Evolutionary conservation across 2,888 invertebrate species (phyloP), one percentile per base, ranked within the genome.

Genomic region (Drepana falcataria): DNA sequence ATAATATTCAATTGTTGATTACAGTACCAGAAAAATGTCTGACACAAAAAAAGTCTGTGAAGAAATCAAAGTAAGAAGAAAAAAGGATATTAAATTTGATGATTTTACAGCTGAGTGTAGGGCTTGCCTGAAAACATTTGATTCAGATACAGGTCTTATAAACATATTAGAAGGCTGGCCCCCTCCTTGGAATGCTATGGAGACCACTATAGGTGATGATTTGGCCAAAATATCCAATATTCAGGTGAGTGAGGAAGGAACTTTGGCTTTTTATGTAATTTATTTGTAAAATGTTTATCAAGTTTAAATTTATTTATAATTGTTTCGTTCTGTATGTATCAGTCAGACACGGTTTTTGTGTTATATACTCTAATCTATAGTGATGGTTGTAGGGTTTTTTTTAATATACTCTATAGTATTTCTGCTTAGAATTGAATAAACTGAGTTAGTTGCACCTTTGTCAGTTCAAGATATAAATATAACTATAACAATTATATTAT

Each of bases 181-280:
- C 1, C 75, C 77, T 3, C 70, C 77, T 2, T 85, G 83, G 82
- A 64, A 70, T 0, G 80, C 80, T 4, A 79, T 81, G 77, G 78
- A 75, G 52, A 61, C 65, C 34, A 79, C 81, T 2, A 77, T 88
- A 57, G 89, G 85, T 1, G 79, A 82, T 33, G 86, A 87, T 59
- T 62, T 89, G 49, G 68, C 74, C 4, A 83, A 75, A 60, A 57
- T 88, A 48, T 73, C 85, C 0, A 75, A 79, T 60, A 61, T 90
- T 57, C 70, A 84, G 79, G 90, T 89, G 59, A 61, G 66, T 63
- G 48, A 35, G 51, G 52, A 6, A 51, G 48, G 3, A 47, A 21
- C 4, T 47, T 47, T 47, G 1, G 3, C 9, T 47, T 3, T 7
- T 7, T 5, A 37, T 37, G 37, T 4, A 5, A 4, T 37, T n/a